Conservation (phyloP, 2,888 invertebrate species). For the Cybosia mesomella region DNA sequence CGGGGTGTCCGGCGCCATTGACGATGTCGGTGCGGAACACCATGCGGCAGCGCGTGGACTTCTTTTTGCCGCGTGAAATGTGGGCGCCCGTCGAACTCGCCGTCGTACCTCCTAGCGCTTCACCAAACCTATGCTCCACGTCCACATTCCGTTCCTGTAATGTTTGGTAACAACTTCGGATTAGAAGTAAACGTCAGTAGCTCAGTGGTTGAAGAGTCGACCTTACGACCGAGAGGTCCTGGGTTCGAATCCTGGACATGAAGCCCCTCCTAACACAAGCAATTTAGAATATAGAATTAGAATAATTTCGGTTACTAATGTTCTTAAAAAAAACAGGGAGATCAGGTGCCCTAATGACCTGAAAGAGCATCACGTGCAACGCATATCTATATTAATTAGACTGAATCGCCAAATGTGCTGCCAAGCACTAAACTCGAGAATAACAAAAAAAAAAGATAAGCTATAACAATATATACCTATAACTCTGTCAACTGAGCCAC, state of each 20-base stretch:
- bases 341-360: not conserved
- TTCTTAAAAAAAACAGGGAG: too few relatives aligned
- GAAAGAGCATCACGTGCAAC: too few relatives aligned
- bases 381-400: too few relatives aligned
- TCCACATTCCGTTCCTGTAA: slow-evolving; percentile 96
- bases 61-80: slow-evolving; percentile 93
- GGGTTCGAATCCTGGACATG: too few relatives aligned
- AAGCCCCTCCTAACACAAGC: too few relatives aligned
- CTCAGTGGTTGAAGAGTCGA: too few relatives aligned
- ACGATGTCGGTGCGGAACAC: slow-evolving; percentile 95
- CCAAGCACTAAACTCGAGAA: not conserved
- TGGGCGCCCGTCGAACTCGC: slow-evolving; percentile 76
- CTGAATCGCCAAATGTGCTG: too few relatives aligned
- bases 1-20: slow-evolving; percentile 91
- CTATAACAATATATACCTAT: too few relatives aligned
- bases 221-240: too few relatives aligned
- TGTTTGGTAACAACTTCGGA: not conserved
- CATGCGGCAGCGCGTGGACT: slow-evolving; percentile 97
- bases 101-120: slow-evolving; percentile 89
- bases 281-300: too few relatives aligned
- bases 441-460: not conserved
- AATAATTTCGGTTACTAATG: too few relatives aligned
- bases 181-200: not conserved
- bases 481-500: too few relatives aligned
- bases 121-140: slow-evolving; percentile 93